Evolutionary conservation across 2,888 invertebrate species (phyloP).

Genomic region (Eupithecia inturbata): DNA sequence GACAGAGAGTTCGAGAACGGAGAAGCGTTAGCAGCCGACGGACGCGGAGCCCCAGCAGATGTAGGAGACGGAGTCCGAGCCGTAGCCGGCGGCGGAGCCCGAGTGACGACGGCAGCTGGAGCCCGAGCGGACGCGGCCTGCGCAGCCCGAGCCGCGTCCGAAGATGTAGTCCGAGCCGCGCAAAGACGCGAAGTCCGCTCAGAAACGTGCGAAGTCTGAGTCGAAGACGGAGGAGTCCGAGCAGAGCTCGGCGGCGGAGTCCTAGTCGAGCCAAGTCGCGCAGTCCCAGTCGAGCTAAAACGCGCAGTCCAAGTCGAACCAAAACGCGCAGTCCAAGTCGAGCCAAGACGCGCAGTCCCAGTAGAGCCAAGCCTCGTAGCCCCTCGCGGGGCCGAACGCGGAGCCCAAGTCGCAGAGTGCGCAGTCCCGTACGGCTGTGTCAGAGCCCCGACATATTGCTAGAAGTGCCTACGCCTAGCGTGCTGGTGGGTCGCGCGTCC

Average conservation of each 20-base stretch:
- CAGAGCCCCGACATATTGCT: background rate
- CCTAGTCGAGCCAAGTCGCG: slow-evolving; percentile 7
- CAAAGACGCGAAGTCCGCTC: slow-evolving; percentile 15
- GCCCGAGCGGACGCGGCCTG: slow-evolving; percentile 3
- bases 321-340: slow-evolving; percentile 2
- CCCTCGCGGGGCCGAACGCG: background rate
- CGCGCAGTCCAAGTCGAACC: slow-evolving; percentile 12
- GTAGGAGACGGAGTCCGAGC: slow-evolving; percentile 12
- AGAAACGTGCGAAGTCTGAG: slow-evolving; percentile 7
- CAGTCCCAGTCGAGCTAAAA: slow-evolving; percentile 6
- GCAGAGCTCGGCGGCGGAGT: slow-evolving; percentile 6
- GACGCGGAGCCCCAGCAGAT: slow-evolving; percentile 13
- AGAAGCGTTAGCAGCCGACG: slow-evolving; percentile 19
- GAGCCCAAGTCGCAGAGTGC: slow-evolving; percentile 10
- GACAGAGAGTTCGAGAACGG: background rate
- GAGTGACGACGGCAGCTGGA: background rate
- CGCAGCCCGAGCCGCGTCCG: slow-evolving; percentile 14
- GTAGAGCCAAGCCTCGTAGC: slow-evolving; percentile 13
- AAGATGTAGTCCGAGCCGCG: slow-evolving; percentile 6
- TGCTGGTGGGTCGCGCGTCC: slow-evolving; percentile 39
- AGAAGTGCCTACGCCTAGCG: background rate
- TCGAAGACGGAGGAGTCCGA: slow-evolving; percentile 16
- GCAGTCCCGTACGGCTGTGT: slow-evolving; percentile 13
- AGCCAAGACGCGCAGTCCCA: slow-evolving; percentile 14
- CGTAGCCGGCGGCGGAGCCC: slow-evolving; percentile 9